phyloP scores from a whole-genome alignment of 1,140 invertebrate species.

The Hesperophylax magnus region DNA sequence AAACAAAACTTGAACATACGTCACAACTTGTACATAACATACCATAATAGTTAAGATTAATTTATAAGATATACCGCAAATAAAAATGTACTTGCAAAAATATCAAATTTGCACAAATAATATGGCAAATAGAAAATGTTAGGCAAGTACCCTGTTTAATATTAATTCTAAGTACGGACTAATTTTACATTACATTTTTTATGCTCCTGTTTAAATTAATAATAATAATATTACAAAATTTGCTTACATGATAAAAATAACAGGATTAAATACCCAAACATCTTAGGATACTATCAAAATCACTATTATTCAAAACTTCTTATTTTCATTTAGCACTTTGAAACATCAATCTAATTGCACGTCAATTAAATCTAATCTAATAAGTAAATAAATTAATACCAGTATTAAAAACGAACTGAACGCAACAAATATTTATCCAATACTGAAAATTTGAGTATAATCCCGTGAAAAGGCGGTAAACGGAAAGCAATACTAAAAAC shows the following conservation, averaged over 20 bases:
- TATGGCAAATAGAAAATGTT: no score
- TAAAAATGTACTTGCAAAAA: no score
- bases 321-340: background rate
- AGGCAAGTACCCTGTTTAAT: no score
- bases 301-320: background rate
- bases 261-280: background rate
- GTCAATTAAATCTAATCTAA: background rate
- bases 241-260: slow-evolving; percentile 1
- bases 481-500: background rate
- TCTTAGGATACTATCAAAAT: background rate
- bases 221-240: background rate
- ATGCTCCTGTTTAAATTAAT: no score
- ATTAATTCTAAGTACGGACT: no score
- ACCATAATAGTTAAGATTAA: no score
- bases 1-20: background rate
- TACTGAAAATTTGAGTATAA: background rate
- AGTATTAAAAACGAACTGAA: background rate
- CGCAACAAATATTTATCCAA: background rate
- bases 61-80: no score
- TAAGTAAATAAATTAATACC: background rate
- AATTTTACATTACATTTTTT: no score
- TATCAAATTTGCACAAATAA: no score
- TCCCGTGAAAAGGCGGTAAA: background rate
- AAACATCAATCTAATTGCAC: background rate
- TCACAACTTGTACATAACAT: no score